Conservation (phyloP, 2,113 vertebrate genomes). For the Erpornis zantholeuca region DNA sequence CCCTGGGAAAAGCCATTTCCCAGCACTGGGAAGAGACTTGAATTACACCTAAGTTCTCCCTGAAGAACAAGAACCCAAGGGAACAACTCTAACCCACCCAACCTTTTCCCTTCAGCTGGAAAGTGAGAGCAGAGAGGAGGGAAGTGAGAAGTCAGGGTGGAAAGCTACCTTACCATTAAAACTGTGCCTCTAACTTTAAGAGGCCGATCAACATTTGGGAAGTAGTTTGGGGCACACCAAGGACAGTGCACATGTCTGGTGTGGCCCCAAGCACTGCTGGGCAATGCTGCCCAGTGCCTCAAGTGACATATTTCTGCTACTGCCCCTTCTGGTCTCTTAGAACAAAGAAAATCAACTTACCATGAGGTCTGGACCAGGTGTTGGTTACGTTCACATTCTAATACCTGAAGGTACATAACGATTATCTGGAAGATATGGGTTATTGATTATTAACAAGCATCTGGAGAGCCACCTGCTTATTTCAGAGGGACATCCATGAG, state of each 20-base stretch:
- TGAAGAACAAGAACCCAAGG: background rate
- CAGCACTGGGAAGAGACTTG: background rate
- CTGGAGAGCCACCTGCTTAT: conserved; percentile 24
- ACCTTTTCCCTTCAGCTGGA: background rate
- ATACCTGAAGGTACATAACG: conserved; percentile 91
- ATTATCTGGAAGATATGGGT: conserved; percentile 87
- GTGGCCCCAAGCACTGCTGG: conserved; percentile 45
- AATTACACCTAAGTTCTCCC: background rate
- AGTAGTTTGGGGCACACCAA: conserved; percentile 54
- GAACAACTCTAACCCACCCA: background rate
- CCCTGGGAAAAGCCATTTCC: background rate
- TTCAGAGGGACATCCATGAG: conserved; percentile 54
- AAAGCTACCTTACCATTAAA: conserved; percentile 75
- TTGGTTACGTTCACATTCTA: conserved; percentile 87
- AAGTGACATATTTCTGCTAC: conserved; percentile 74
- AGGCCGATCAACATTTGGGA: conserved; percentile 58
- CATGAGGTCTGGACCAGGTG: conserved; percentile 89
- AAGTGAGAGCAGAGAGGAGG: conserved; percentile 24
- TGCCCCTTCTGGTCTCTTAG: conserved; percentile 71
- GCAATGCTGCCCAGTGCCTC: conserved; percentile 68
- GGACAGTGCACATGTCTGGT: conserved; percentile 49
- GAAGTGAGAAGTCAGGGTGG: background rate
- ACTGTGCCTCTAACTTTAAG: conserved; percentile 64
- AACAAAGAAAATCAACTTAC: conserved; percentile 81
- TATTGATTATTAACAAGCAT: conserved; percentile 71